A percentile compares a stretch with the other conserved stretches of the same genome.
Conservation (phyloP, 2,113 vertebrate genomes). For the Tonatia bakeri region DNA sequence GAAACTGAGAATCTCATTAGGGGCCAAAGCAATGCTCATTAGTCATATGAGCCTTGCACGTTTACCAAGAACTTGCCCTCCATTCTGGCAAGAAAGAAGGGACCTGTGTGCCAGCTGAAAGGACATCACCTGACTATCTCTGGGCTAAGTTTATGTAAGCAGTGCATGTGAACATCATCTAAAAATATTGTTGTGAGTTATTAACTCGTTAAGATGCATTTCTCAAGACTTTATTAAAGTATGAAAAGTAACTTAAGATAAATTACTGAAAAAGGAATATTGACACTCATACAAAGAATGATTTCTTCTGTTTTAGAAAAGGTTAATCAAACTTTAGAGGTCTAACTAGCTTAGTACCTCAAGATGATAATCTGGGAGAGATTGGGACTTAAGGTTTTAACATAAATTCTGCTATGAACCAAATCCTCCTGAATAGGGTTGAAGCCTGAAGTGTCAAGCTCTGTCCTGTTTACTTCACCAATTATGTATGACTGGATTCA, state of each 20-base stretch:
- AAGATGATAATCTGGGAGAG: not conserved
- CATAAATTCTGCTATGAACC: conserved; percentile 24
- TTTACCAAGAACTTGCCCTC: conserved; percentile 51
- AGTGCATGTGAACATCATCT: not conserved
- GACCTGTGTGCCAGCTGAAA: not conserved
- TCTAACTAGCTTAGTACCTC: not conserved
- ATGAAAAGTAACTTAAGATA: conserved; percentile 7
- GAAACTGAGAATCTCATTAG: conserved; percentile 24
- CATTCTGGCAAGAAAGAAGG: not conserved
- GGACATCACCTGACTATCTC: not conserved
- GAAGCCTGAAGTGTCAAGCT: not conserved
- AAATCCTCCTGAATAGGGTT: conserved; percentile 12
- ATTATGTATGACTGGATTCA: not conserved
- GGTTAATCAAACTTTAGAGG: not conserved
- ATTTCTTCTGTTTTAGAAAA: conserved; percentile 38
- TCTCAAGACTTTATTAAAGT: not conserved
- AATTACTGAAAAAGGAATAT: conserved; percentile 20
- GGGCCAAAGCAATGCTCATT: conserved; percentile 11
- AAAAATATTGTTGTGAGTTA: conserved; percentile 45
- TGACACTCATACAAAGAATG: not conserved
- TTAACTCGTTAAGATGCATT: conserved; percentile 26
- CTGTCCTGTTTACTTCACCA: not conserved
- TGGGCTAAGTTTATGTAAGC: not conserved
- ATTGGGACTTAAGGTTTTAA: not conserved
- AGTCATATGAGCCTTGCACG: conserved; percentile 6